Evolutionary conservation across 92 coral and sea anemone genomes (phyloP), one percentile per base, ranked within the genome.

Genomic region (Umimayanthus chanpuru): DNA sequence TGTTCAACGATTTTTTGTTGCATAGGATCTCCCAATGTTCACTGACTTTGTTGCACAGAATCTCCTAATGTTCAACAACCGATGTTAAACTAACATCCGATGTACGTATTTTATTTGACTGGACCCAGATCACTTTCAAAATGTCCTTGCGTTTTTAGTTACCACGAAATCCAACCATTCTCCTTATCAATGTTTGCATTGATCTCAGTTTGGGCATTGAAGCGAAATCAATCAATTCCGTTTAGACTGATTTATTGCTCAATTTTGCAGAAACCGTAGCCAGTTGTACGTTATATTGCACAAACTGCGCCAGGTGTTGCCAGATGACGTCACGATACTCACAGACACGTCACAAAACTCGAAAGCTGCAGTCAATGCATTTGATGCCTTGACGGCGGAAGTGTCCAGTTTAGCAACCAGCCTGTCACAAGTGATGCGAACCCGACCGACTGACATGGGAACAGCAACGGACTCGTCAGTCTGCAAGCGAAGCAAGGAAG

Each of bases 311-410:
- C 82, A 90, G 30, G 77, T 90, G 49, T 91, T 96, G 10, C 95
- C 98, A 7, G 95, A 87, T 85, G 96, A 92, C 81, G 91, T 93
- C 70, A 84, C 81, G n/a, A 93, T 95, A 79, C 64, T 73, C 10
- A 49, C 90, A 1, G 90, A 92, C 74, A 85, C 89, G 3, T 79
- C 80, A 1, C 88, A 1, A 11, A 81, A 79, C 38, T 29, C 79
- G 40, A 47, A 74, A 23, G 28, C 25, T 23, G 41, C 77, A 14
- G 73, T 44, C 56, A 29, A 15, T 70, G 80, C 89, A 38, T 39
- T 91, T 36, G 15, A 58, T 6, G 82, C 93, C 36, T 58, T 91
- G 77, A 79, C 86, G 25, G 55, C 61, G 8, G 93, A 88, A 58
- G 88, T 65, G 18, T 88, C 89, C 26, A 71, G 53, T 80, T 39